phyloP scores from a whole-genome alignment of 1,140 invertebrate species.

The Papilio dardanus region DNA sequence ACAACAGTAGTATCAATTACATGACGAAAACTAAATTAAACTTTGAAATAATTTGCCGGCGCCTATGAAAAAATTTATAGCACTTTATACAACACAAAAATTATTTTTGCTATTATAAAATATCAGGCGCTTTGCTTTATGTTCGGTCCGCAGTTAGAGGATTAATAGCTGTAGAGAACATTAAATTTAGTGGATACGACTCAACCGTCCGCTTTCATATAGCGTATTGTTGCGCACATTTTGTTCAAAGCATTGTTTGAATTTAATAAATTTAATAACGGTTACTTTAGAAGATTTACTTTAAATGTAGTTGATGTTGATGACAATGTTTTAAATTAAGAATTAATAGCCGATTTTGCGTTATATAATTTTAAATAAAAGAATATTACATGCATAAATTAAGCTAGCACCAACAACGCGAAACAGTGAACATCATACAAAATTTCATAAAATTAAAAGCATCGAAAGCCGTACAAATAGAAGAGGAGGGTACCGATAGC shows the following conservation, averaged over 20 bases:
- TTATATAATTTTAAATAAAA: no score
- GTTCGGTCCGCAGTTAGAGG: conserved; percentile 35
- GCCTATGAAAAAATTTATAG: conserved; percentile 55
- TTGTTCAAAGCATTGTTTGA: conserved; percentile 6
- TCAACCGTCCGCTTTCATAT: conserved; percentile 28
- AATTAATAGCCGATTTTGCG: no score
- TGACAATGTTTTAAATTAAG: background rate
- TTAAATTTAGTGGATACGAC: conserved; percentile 38
- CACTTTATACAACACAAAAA: conserved; percentile 48
- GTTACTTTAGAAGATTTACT: background rate
- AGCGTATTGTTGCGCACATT: conserved; percentile 13
- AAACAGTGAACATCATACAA: background rate
- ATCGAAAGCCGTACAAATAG: background rate
- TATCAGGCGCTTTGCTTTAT: conserved; percentile 46
- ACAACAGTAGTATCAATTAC: background rate
- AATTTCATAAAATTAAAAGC: conserved; percentile 1
- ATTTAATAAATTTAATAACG: background rate
- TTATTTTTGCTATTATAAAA: conserved; percentile 47
- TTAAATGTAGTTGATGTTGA: background rate
- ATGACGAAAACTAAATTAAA: background rate
- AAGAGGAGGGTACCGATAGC: background rate
- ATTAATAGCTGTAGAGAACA: conserved; percentile 38
- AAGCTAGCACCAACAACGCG: background rate
- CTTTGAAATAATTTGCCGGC: conserved; percentile 31
- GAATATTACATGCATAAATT: no score